A percentile compares a stretch with the other conserved stretches of the same genome.
These are phyloP conservation scores for Ophonus ardosiacus DNA, from an alignment of 2,888 invertebrate genomes.

Conservation along the genomic window DNA sequence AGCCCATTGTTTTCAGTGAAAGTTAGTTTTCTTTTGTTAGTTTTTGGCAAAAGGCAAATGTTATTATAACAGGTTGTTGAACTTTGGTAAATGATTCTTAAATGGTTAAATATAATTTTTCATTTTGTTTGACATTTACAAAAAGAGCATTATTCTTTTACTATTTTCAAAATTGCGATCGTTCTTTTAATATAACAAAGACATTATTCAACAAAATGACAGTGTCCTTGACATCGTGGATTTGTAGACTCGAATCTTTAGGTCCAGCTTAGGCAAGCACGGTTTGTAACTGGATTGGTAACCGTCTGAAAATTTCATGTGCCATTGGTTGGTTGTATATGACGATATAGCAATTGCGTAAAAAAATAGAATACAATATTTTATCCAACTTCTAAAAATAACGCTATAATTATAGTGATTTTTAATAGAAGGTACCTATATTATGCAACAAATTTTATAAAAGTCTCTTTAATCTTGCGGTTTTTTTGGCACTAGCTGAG, in stretches of 20 bases:
- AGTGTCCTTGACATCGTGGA: neutral
- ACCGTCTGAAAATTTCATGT: no score
- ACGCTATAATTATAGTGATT: no score
- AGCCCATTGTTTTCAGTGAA: slow-evolving; percentile 25
- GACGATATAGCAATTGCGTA: no score
- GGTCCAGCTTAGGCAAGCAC: no score
- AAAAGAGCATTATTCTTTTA: neutral
- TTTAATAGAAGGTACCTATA: no score
- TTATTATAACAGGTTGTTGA: neutral
- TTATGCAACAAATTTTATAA: no score
- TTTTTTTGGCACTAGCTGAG: no score
- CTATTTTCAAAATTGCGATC: neutral
- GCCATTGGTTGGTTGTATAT: no score
- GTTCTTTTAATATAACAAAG: neutral
- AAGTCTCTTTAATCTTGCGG: no score
- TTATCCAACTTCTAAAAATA: no score
- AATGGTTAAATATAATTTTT: neutral
- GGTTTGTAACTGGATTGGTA: no score
- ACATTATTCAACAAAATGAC: neutral
- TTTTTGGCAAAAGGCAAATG: slow-evolving; percentile 32
- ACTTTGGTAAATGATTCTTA: slow-evolving; percentile 19
- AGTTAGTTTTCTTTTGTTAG: slow-evolving; percentile 35
- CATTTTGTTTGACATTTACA: neutral
- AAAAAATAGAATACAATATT: no score
- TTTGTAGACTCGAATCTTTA: neutral